These are phyloP conservation scores for Hyperoodon ampullatus DNA, from an alignment of 2,113 vertebrate species.

Conservation along the genomic window DNA sequence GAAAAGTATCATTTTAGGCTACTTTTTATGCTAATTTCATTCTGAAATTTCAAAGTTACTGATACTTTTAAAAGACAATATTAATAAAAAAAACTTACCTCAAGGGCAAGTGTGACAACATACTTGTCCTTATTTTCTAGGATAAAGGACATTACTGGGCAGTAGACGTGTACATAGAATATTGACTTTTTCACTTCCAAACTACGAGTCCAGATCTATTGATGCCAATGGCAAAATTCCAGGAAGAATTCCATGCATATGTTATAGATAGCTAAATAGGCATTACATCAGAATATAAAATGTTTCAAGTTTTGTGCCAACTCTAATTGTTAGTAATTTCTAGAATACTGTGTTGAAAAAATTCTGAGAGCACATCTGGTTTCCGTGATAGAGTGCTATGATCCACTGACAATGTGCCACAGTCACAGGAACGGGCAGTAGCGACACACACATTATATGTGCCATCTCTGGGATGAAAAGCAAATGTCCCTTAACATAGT, in stretches of 20 bases:
- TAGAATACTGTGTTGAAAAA: neutral
- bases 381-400: neutral
- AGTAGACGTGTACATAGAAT: neutral
- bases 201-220: neutral
- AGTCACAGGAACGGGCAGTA: neutral
- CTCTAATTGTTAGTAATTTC: neutral
- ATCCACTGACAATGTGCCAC: neutral
- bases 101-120: neutral
- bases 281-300: neutral
- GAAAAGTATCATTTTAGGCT: neutral
- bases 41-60: slow-evolving; percentile 11
- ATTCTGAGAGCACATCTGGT: neutral
- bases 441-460: neutral
- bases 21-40: neutral
- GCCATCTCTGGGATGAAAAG: neutral
- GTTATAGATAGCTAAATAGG: neutral
- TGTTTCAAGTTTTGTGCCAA: neutral
- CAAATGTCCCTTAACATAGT: neutral
- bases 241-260: neutral
- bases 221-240: neutral
- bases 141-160: neutral
- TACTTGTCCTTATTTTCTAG: neutral
- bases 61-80: neutral
- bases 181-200: slow-evolving; percentile 35
- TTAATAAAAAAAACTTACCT: neutral